These are phyloP conservation scores for Carlito syrichta DNA, from an alignment of 2,113 vertebrate genomes.

Conservation along the genomic window DNA sequence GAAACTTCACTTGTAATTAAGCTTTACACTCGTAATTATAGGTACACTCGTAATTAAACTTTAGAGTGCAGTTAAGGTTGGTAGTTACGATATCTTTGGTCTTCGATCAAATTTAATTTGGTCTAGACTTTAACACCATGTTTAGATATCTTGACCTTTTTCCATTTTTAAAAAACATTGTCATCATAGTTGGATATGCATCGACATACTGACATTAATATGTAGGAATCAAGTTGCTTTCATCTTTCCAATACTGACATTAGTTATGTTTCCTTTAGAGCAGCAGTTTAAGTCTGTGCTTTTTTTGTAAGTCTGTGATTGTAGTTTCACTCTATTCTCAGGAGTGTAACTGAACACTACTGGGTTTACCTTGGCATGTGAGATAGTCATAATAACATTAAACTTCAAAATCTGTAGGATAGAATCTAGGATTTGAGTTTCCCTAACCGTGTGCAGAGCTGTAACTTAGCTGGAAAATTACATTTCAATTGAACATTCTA, in stretches of 20 bases:
- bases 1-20: conserved; percentile 36
- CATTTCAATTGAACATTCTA: conserved; percentile 57
- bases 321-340: conserved; percentile 28
- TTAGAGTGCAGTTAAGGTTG: background rate
- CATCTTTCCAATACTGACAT: background rate
- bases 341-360: conserved; percentile 42
- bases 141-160: conserved; percentile 7
- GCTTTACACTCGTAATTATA: background rate
- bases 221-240: conserved; percentile 37
- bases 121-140: background rate
- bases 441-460: conserved; percentile 35
- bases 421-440: conserved; percentile 57
- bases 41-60: conserved; percentile 34
- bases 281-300: background rate
- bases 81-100: conserved; percentile 25
- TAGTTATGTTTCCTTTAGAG: conserved; percentile 47
- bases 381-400: conserved; percentile 64
- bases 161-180: conserved; percentile 10
- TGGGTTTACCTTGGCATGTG: conserved; percentile 59
- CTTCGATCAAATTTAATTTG: conserved; percentile 52
- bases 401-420: conserved; percentile 48
- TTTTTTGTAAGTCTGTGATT: background rate
- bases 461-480: conserved; percentile 63
- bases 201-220: background rate
- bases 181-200: background rate